Evolutionary conservation across 2,888 invertebrate species (phyloP).

Genomic region (Baccha elongata): DNA sequence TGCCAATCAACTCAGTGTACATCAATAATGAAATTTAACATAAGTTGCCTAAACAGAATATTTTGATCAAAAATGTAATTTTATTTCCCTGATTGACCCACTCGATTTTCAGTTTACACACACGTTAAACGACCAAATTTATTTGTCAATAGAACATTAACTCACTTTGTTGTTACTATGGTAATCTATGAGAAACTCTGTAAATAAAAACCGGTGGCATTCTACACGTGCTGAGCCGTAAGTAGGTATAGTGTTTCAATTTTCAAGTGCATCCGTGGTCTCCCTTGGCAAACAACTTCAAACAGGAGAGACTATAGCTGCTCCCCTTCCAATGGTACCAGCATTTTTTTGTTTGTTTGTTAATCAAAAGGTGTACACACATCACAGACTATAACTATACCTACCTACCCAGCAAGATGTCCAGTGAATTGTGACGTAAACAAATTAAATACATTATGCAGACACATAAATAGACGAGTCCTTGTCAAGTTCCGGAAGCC

Average conservation of each 20-base stretch:
- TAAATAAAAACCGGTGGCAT: slow-evolving; percentile 68
- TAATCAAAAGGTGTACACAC: slow-evolving; percentile 33
- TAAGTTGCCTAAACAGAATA: too few species aligned
- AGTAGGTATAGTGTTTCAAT: slow-evolving; percentile 12
- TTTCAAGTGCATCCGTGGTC: slow-evolving; percentile 27
- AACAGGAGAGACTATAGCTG: slow-evolving; percentile 4
- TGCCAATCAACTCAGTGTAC: too few species aligned
- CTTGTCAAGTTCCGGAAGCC: slow-evolving; percentile 53
- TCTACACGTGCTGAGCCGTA: slow-evolving; percentile 57
- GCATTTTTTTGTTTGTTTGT: background rate
- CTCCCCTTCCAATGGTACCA: slow-evolving; percentile 20
- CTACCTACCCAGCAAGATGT: slow-evolving; percentile 19
- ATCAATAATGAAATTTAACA: too few species aligned
- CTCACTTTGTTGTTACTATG: slow-evolving; percentile 43
- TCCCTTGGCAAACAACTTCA: slow-evolving; percentile 38
- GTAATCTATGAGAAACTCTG: slow-evolving; percentile 66
- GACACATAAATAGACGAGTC: slow-evolving; percentile 51
- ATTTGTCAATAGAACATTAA: slow-evolving; percentile 7
- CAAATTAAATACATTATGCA: slow-evolving; percentile 63
- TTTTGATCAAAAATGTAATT: too few species aligned
- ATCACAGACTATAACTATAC: background rate
- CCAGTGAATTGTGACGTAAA: slow-evolving; percentile 70
- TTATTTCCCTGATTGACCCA: too few species aligned
- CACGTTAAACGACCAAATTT: slow-evolving; percentile 6
- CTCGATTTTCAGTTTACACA: too few species aligned